Conservation (phyloP, 2,797 vertebrate genomes). For the Knipowitschia caucasica region DNA sequence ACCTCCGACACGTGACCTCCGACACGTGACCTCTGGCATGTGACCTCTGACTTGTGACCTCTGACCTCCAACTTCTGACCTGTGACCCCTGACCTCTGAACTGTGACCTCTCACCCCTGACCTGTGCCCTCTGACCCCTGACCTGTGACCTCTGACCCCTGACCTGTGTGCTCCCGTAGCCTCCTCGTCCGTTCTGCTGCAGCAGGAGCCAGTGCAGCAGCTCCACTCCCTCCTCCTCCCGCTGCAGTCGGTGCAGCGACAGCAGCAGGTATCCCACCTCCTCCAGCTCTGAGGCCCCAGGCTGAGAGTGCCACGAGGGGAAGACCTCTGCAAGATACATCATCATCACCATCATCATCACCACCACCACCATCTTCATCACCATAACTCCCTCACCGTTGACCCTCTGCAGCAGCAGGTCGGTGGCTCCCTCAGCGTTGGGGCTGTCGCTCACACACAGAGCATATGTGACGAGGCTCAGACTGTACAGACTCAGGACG, state of each 20-base stretch:
- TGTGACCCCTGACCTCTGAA: no score
- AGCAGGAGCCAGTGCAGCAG: constrained; percentile 86
- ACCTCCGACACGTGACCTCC: no score
- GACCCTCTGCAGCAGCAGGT: constrained; percentile 69
- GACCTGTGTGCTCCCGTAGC: constrained; percentile 90
- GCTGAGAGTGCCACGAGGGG: constrained; percentile 83
- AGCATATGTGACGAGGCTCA: constrained; percentile 81
- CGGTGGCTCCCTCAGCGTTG: constrained; percentile 66
- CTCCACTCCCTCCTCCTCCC: constrained; percentile 63
- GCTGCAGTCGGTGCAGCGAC: constrained; percentile 67
- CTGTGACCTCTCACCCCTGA: no score
- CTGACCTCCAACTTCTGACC: neutral
- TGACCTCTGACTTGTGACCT: no score
- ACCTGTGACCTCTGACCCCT: no score
- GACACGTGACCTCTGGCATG: no score
- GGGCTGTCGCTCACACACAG: constrained; percentile 76
- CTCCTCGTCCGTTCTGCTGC: constrained; percentile 84
- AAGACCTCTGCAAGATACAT: constrained; percentile 52
- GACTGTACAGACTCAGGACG: constrained; percentile 83
- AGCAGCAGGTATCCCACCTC: constrained; percentile 82
- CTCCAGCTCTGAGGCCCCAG: constrained; percentile 83
- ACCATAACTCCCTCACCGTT: constrained; percentile 62
- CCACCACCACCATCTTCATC: neutral
- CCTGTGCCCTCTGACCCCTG: no score
- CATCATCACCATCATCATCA: neutral